Conservation (phyloP, 2,797 vertebrate species). For the Epinephelus coioides region DNA sequence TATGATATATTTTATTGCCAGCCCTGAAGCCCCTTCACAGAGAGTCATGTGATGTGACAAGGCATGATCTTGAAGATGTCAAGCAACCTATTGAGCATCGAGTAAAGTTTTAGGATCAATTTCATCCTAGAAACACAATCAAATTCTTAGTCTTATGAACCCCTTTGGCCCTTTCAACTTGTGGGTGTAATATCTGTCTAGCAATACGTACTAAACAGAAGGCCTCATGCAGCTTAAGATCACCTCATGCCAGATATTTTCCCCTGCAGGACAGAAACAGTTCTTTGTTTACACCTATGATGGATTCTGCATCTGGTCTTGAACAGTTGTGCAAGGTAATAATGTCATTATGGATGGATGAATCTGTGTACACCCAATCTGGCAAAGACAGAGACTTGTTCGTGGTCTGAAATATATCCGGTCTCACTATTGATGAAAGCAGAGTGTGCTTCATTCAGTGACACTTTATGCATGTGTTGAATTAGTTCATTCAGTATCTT, state of each 20-base stretch:
- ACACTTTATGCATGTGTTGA: constrained; percentile 26
- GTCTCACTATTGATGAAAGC: constrained; percentile 24
- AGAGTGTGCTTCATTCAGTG: constrained; percentile 18
- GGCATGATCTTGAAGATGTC: neutral
- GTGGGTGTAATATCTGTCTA: neutral
- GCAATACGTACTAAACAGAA: neutral
- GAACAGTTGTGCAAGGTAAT: constrained; percentile 16
- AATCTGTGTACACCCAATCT: constrained; percentile 16
- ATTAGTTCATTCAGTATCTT: constrained; percentile 33
- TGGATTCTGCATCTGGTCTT: constrained; percentile 29
- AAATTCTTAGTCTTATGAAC: neutral
- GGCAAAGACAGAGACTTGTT: constrained; percentile 23
- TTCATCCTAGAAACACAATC: neutral
- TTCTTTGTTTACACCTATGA: constrained; percentile 14
- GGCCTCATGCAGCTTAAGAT: neutral
- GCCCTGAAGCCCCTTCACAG: constrained; percentile 3
- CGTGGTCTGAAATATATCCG: constrained; percentile 18
- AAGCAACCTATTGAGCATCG: constrained; percentile 4
- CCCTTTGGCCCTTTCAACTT: neutral
- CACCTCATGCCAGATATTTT: neutral
- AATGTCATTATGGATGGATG: constrained; percentile 25
- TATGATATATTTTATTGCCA: neutral
- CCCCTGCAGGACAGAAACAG: neutral
- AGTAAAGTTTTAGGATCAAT: constrained; percentile 4
- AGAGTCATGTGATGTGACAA: constrained; percentile 4